Evolutionary conservation across 2,113 vertebrate genomes (phyloP).

Genomic region (Prochilodus magdalenae): DNA sequence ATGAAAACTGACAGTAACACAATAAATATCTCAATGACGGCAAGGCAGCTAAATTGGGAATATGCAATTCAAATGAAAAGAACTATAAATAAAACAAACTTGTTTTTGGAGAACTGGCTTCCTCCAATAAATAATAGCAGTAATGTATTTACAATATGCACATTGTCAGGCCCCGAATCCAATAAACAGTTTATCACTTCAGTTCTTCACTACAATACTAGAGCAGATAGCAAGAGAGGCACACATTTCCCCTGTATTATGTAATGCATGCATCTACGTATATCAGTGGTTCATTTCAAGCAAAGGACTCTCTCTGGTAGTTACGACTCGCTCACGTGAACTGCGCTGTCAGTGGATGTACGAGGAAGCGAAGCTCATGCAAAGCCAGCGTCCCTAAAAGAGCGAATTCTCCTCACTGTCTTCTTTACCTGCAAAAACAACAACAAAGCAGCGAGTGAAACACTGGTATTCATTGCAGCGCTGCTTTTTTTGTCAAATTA

Average conservation of each 20-base stretch:
- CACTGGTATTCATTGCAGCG: not conserved
- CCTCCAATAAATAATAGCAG: constrained; percentile 91
- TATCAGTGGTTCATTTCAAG: constrained; percentile 55
- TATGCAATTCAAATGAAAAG: constrained; percentile 69
- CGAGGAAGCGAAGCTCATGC: constrained; percentile 41
- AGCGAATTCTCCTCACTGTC: constrained; percentile 84
- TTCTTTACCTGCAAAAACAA: constrained; percentile 73
- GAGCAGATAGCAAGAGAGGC: constrained; percentile 40
- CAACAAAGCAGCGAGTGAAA: constrained; percentile 10
- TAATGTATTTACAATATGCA: constrained; percentile 92
- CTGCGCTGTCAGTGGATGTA: constrained; percentile 57
- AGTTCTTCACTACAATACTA: constrained; percentile 48
- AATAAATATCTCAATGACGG: constrained; percentile 78
- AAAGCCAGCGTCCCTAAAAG: constrained; percentile 51
- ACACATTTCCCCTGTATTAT: constrained; percentile 46
- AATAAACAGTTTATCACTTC: constrained; percentile 54
- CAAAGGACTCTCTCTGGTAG: constrained; percentile 30
- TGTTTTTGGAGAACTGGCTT: constrained; percentile 69
- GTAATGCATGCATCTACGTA: constrained; percentile 52
- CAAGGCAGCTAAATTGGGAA: constrained; percentile 66
- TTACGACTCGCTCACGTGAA: constrained; percentile 54
- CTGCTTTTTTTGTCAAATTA: not conserved
- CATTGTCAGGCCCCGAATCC: constrained; percentile 67
- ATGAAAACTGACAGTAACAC: constrained; percentile 61
- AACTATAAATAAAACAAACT: constrained; percentile 85